Conservation (phyloP, 2,113 vertebrate species). For the Hystrix brachyura region DNA sequence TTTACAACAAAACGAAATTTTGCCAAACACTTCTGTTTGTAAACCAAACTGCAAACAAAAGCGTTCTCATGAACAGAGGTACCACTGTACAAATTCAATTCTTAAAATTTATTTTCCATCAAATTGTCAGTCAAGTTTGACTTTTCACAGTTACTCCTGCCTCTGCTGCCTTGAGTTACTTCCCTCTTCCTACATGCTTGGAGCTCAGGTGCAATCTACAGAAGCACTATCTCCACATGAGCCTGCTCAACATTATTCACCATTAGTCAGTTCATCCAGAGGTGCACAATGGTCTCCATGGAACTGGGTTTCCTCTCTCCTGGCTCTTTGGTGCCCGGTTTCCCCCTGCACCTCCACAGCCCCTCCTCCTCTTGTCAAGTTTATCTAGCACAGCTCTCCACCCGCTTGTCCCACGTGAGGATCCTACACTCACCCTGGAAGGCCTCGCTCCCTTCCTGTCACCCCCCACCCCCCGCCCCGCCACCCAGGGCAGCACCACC, state of each 20-base stretch:
- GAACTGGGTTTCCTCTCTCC: not conserved
- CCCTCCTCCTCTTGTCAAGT: not conserved
- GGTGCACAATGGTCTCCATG: not conserved
- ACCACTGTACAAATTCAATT: not conserved
- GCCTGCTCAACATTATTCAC: not conserved
- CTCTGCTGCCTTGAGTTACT: not conserved
- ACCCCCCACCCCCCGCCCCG: not conserved
- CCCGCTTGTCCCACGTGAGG: not conserved
- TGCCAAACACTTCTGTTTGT: too few relatives aligned
- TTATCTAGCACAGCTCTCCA: not conserved
- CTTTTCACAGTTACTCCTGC: not conserved
- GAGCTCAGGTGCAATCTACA: not conserved
- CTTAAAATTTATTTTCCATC: constrained; percentile 28
- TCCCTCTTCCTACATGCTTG: not conserved
- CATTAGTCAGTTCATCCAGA: not conserved
- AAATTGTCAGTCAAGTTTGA: not conserved
- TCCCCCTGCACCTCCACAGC: not conserved
- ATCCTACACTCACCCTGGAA: not conserved
- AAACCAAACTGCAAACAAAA: too few relatives aligned
- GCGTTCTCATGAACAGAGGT: too few relatives aligned
- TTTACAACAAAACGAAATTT: too few relatives aligned
- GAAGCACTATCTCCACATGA: not conserved
- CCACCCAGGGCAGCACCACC: not conserved
- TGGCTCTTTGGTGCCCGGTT: not conserved
- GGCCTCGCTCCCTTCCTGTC: not conserved